Conservation (phyloP, 2,888 invertebrate genomes). For the Scaptodrosophila latifasciaeformis region DNA sequence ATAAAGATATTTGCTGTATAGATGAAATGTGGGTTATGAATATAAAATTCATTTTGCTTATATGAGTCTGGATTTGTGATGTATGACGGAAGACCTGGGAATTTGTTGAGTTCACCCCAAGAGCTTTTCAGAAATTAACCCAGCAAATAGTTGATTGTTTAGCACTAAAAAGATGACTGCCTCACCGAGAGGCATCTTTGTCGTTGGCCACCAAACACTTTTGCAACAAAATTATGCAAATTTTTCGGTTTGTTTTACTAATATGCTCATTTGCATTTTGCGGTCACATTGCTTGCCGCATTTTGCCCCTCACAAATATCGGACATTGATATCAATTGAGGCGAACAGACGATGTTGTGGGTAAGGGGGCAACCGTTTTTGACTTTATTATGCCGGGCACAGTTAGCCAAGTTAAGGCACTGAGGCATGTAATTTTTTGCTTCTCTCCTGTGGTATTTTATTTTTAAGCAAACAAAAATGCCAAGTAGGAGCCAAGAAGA, state of each 20-base stretch:
- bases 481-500: too few relatives aligned
- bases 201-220: constrained; percentile 25
- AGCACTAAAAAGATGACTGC: too few relatives aligned
- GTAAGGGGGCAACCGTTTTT: not conserved
- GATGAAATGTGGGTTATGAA: too few relatives aligned
- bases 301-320: constrained; percentile 32
- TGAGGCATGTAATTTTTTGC: constrained; percentile 47
- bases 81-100: too few relatives aligned
- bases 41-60: constrained; percentile 37
- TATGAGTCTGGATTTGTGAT: too few relatives aligned
- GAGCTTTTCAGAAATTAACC: too few relatives aligned
- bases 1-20: too few relatives aligned
- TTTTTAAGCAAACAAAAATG: too few relatives aligned
- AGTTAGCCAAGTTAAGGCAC: constrained; percentile 36
- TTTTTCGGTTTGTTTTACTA: constrained; percentile 41
- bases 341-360: not conserved
- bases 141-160: too few relatives aligned
- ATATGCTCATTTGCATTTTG: constrained; percentile 59
- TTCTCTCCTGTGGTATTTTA: constrained; percentile 11
- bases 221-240: constrained; percentile 56
- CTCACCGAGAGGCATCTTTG: not conserved
- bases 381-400: constrained; percentile 56
- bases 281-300: constrained; percentile 56
- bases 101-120: too few relatives aligned
- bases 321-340: constrained; percentile 6